Percentiles rank a stretch among this genome's conserved stretches.
Conservation (phyloP, 2,797 vertebrate genomes). For the Dendrocincla fuliginosa region DNA sequence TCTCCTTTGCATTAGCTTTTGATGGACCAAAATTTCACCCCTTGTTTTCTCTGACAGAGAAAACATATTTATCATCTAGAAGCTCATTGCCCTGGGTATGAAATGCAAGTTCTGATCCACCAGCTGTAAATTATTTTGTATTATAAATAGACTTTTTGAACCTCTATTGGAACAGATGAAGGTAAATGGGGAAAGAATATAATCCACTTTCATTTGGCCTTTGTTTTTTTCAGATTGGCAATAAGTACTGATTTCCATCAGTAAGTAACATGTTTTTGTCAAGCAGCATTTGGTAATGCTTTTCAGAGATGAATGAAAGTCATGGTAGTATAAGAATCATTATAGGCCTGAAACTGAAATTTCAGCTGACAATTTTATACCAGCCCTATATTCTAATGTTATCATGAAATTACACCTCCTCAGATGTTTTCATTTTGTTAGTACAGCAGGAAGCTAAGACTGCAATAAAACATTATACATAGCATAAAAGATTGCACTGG, state of each 20-base stretch:
- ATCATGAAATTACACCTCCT: not conserved
- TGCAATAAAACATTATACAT: not conserved
- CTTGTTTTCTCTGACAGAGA: not conserved
- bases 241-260: slow-evolving; percentile 2
- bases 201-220: not conserved
- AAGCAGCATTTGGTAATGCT: not conserved
- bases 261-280: not conserved
- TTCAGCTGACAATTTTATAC: not conserved
- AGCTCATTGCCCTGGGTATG: not conserved
- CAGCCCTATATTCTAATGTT: not conserved
- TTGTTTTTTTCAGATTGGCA: slow-evolving; percentile 31
- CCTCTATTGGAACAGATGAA: not conserved
- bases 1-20: not conserved
- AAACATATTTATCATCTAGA: not conserved
- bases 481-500: not conserved
- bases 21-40: not conserved
- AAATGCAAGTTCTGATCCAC: not conserved
- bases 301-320: not conserved
- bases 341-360: not conserved
- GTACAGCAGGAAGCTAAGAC: not conserved
- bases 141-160: not conserved
- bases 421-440: not conserved
- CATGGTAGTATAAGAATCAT: not conserved
- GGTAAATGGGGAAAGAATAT: not conserved
- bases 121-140: slow-evolving; percentile 13